These are phyloP conservation scores for Andrena fulva DNA, from an alignment of 2,888 invertebrate genomes.

Conservation along the genomic window DNA sequence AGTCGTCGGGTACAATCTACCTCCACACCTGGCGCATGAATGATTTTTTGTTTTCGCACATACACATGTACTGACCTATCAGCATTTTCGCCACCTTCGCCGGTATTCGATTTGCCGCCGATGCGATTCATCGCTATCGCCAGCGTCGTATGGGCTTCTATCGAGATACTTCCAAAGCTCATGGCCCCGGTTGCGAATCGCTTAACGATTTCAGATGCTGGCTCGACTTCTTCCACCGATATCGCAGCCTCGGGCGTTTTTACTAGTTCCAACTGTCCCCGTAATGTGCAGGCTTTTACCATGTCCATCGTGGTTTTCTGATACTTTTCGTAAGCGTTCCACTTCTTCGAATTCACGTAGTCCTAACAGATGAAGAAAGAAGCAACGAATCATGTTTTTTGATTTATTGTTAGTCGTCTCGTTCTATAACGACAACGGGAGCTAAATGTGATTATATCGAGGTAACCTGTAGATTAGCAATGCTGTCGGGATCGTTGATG, in stretches of 20 bases:
- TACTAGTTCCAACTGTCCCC: conserved; percentile 96
- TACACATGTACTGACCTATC: conserved; percentile 85
- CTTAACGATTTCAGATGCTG: conserved; percentile 97
- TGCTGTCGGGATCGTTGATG: conserved; percentile 95
- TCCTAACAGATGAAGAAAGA: conserved; percentile 87
- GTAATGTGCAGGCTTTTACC: conserved; percentile 93
- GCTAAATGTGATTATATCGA: not conserved
- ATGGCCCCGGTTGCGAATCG: conserved; percentile 96
- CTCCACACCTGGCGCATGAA: not conserved
- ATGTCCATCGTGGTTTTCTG: conserved; percentile 95
- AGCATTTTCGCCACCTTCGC: conserved; percentile 96
- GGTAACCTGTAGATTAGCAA: conserved; percentile 90
- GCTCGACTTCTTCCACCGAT: conserved; percentile 95
- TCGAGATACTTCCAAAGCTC: conserved; percentile 98
- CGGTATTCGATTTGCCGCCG: conserved; percentile 99
- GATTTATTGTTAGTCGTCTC: not conserved
- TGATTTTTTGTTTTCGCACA: not conserved
- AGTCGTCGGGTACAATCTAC: no score
- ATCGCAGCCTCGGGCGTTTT: conserved; percentile 92
- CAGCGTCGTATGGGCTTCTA: conserved; percentile 97
- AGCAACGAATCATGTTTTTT: not conserved
- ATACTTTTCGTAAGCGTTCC: conserved; percentile 93
- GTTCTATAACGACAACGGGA: not conserved
- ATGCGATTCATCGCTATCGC: conserved; percentile 99
- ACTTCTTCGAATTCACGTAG: conserved; percentile 93